Evolutionary conservation across 1,140 invertebrate genomes (phyloP), one percentile per base, ranked within the genome.

Genomic region (Mylabris phalerata): DNA sequence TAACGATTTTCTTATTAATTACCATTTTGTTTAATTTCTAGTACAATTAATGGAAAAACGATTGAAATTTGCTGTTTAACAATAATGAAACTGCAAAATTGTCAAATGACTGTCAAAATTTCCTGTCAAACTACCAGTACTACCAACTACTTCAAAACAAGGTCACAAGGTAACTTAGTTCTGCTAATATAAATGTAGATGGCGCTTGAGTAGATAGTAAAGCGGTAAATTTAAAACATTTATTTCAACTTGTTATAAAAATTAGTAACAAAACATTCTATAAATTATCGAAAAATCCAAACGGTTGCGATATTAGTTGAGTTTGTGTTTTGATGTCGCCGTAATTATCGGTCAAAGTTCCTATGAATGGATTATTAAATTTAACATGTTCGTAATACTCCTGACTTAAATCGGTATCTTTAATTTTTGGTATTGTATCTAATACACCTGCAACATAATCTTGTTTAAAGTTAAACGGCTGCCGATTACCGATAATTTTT

Each of bases 1-100:
- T 3, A 43, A 25, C 24, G 44, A 25, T 11, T 9, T 41, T 41
- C 9, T 42, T 48, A 50, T 38, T 39, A 26, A 32, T 43, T 59
- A 62, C 57, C 56, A 62, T 56, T 58, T 62, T 61, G 9, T 5
- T 19, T 5, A 25, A 48, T 19, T 50, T 11, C 43, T 45, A 45
- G 41, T 11, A 41, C 48, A 19, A 4, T 52, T 52, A 42, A 25
- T 48, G 38, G 13, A 48, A 38, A 26, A 25, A 48, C 6, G 45
- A 26, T n/a, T 48, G 19, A 26, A 48, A 9, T 25, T 52, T 38
- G n/a, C 44, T 26, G 5, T 19, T 43, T 43, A 9, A 40, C 9
- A 43, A 32, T 7, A 32, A 7, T 32, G 32, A 32, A 32, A 32
- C 4, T 32, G 32, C 32, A 32, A 32, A 32, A 32, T 32, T 32